A percentile compares a stretch with the other conserved stretches of the same genome.
phyloP scores from a whole-genome alignment of 2,797 vertebrate genomes.

The Champsocephalus gunnari region DNA sequence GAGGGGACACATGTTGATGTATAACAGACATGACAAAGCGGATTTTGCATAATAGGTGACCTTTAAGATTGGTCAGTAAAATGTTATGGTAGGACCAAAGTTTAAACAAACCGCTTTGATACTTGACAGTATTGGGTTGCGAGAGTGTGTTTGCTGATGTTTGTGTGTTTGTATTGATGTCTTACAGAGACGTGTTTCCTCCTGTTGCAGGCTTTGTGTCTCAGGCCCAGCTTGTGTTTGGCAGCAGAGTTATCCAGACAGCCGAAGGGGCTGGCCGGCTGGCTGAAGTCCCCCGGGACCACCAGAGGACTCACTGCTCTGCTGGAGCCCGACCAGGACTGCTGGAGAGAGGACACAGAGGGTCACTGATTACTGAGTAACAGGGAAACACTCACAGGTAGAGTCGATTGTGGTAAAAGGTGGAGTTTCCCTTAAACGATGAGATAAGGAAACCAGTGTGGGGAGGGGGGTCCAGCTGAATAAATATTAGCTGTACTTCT shows the following conservation, averaged over 20 bases:
- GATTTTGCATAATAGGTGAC: too few species aligned
- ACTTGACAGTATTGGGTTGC: too few species aligned
- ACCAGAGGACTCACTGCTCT: constrained; percentile 79
- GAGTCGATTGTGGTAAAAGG: constrained; percentile 1
- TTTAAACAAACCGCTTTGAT: too few species aligned
- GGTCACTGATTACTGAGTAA: constrained; percentile 3
- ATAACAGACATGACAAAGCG: too few species aligned
- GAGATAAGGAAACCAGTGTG: too few species aligned
- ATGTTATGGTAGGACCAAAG: too few species aligned
- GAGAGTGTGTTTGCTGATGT: not conserved
- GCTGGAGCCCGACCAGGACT: constrained; percentile 79
- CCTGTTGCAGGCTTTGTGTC: constrained; percentile 84
- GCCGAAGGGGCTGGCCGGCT: constrained; percentile 81
- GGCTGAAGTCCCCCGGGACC: constrained; percentile 85
- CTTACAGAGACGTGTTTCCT: constrained; percentile 74
- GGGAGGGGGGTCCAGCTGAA: constrained; percentile 34
- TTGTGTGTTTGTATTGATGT: not conserved
- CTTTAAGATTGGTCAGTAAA: too few species aligned
- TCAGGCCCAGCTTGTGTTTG: constrained; percentile 89
- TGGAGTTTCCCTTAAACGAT: constrained; percentile 12
- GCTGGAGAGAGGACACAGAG: constrained; percentile 56
- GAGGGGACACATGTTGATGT: too few species aligned
- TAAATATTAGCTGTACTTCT: constrained; percentile 66
- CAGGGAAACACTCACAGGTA: not conserved
- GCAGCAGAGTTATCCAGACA: constrained; percentile 92